phyloP scores from a whole-genome alignment of 2,797 vertebrate species.

The Chiloscyllium punctatum region DNA sequence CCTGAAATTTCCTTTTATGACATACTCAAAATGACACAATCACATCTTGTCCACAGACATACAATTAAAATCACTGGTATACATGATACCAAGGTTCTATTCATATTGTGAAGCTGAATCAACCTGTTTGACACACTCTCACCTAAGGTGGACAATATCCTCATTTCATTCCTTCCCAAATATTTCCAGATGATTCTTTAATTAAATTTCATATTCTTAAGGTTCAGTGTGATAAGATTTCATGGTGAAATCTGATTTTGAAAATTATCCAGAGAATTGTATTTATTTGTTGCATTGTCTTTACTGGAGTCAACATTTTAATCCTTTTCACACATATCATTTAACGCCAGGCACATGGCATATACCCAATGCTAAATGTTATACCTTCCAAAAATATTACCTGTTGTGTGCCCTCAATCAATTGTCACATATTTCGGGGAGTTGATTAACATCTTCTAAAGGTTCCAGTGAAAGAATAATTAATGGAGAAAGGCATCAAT shows the following conservation, averaged over 20 bases:
- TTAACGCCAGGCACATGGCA: neutral
- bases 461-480: neutral
- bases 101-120: neutral
- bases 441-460: neutral
- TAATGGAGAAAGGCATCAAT: neutral
- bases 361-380: neutral
- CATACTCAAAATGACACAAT: neutral
- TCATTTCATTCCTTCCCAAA: neutral
- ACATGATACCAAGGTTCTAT: neutral
- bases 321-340: neutral
- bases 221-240: neutral
- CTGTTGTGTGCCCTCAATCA: neutral
- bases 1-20: neutral
- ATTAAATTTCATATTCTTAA: neutral
- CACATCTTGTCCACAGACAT: neutral
- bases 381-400: neutral
- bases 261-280: neutral
- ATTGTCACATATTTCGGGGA: neutral
- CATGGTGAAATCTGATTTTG: neutral
- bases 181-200: neutral
- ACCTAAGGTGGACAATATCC: neutral
- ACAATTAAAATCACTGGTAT: neutral
- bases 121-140: neutral
- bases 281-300: neutral
- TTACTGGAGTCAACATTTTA: neutral